A percentile compares a stretch with the other conserved stretches of the same genome.
phyloP scores from a whole-genome alignment of 2,113 vertebrate species.

The Thunnus maccoyii region DNA sequence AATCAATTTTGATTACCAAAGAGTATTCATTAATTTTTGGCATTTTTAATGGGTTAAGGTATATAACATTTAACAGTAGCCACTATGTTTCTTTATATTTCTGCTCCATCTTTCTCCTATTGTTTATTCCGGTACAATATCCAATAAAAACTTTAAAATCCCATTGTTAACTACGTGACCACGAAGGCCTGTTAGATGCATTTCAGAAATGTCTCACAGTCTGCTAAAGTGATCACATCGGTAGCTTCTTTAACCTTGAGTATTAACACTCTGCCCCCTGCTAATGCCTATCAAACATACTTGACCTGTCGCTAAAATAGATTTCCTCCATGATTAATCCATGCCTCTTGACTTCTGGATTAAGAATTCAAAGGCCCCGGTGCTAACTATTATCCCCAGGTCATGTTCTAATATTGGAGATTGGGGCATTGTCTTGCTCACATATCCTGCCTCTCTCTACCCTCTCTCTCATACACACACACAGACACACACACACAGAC shows the following conservation, averaged over 20 bases:
- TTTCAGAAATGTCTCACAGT: background rate
- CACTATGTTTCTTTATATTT: too few relatives aligned
- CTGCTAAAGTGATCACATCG: slow-evolving; percentile 47
- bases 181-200: background rate
- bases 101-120: background rate
- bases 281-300: slow-evolving; percentile 73
- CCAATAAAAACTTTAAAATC: background rate
- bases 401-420: slow-evolving; percentile 72
- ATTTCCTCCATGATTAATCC: slow-evolving; percentile 76
- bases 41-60: background rate
- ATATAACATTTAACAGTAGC: too few relatives aligned
- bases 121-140: background rate
- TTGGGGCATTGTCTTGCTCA: slow-evolving; percentile 17
- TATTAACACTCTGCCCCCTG: slow-evolving; percentile 53
- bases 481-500: slow-evolving; percentile 6
- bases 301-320: slow-evolving; percentile 67
- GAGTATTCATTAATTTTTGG: background rate
- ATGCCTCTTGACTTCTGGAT: slow-evolving; percentile 68
- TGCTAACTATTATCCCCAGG: slow-evolving; percentile 64
- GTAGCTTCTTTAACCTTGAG: slow-evolving; percentile 48
- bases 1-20: background rate
- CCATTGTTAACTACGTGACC: background rate
- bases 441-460: background rate
- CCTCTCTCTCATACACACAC: background rate
- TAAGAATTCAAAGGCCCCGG: slow-evolving; percentile 71